Conservation (phyloP, 53 echinoderm and acorn worm species). For the Crossaster papposus region DNA sequence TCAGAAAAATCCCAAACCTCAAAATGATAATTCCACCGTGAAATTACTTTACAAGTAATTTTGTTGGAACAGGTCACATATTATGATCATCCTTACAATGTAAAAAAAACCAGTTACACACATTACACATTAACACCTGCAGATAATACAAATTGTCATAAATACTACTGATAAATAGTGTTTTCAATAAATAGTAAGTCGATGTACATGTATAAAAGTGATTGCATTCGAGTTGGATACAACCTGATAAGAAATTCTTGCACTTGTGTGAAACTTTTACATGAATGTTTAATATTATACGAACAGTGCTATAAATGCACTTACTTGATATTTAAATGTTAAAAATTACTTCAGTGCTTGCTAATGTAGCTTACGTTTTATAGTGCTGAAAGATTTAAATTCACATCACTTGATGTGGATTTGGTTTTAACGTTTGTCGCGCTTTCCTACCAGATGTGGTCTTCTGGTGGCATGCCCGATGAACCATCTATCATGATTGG, state of each 20-base stretch:
- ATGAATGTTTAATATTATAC: background rate
- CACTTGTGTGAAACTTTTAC: background rate
- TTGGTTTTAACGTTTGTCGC: background rate
- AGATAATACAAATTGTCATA: no score
- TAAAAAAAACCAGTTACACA: no score
- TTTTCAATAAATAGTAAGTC: background rate
- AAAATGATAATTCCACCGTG: no score
- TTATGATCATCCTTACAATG: no score
- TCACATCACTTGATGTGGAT: background rate
- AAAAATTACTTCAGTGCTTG: slow-evolving; percentile 1
- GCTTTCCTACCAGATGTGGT: background rate
- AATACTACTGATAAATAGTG: no score
- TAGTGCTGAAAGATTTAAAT: background rate
- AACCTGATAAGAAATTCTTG: background rate
- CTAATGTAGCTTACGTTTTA: slow-evolving; percentile 36
- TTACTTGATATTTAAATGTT: background rate
- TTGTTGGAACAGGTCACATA: no score
- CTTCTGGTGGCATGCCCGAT: slow-evolving; percentile 44
- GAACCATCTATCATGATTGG: background rate
- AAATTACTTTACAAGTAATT: no score
- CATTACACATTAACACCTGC: no score
- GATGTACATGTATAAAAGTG: background rate
- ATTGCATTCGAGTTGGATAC: background rate
- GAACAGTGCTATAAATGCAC: background rate
- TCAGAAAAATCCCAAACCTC: no score